Evolutionary conservation across 2,113 vertebrate species (phyloP).

Genomic region (Mobula birostris): DNA sequence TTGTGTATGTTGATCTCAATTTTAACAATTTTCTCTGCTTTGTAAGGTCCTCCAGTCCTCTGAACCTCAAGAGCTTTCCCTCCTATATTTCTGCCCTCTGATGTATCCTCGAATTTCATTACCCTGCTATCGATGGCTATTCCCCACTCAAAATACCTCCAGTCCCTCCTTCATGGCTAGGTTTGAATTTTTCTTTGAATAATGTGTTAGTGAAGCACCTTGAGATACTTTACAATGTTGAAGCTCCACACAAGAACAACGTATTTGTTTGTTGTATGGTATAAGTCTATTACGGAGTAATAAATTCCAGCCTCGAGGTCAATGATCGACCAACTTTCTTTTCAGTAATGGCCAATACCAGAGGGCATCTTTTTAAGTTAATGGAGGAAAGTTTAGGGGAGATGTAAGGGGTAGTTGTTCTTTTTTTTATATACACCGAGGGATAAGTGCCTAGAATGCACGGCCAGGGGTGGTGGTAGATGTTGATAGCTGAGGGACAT

Average conservation of each 20-base stretch:
- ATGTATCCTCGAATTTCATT: background rate
- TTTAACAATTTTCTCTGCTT: background rate
- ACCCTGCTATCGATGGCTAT: background rate
- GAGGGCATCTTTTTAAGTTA: no score
- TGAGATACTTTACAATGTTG: no score
- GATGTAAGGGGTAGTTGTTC: no score
- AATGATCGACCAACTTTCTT: background rate
- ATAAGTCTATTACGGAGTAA: background rate
- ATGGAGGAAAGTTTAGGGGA: no score
- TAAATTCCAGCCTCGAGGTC: background rate
- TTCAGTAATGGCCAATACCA: background rate
- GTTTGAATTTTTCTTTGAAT: background rate
- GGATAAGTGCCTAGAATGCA: no score
- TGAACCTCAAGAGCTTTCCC: background rate
- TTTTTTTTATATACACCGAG: no score
- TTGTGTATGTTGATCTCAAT: background rate
- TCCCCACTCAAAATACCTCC: background rate
- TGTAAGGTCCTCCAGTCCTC: background rate
- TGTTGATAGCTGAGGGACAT: no score
- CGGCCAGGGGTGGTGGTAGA: no score
- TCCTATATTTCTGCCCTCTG: background rate
- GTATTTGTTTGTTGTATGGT: background rate
- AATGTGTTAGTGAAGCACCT: background rate
- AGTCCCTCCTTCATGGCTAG: background rate
- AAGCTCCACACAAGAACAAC: no score